A percentile compares a stretch with the other conserved stretches of the same genome.
Conservation (phyloP, 2,113 vertebrate genomes). For the Rhadina sibilatrix region DNA sequence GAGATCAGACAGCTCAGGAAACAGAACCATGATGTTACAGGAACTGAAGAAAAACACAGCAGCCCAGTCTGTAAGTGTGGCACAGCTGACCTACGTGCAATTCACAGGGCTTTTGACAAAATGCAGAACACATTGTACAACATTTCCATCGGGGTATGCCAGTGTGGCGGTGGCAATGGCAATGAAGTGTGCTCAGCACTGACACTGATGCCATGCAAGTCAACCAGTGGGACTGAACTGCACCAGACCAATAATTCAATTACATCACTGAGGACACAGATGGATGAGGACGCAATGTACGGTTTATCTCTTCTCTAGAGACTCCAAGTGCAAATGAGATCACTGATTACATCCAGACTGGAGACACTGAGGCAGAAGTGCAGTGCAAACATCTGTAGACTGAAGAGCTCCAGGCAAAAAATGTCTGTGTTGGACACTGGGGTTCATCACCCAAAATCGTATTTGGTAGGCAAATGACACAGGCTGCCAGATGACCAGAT, state of each 20-base stretch:
- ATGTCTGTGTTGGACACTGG: background rate
- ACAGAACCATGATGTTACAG: background rate
- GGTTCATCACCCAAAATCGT: background rate
- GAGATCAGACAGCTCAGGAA: background rate
- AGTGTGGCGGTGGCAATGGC: background rate
- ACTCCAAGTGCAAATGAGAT: slow-evolving; percentile 32
- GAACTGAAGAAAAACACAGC: background rate
- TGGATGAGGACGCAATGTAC: background rate
- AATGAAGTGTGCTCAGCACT: background rate
- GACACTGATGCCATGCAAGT: background rate
- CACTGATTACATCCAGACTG: slow-evolving; percentile 49
- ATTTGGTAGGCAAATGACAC: background rate
- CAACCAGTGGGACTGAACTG: background rate
- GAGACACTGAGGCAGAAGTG: slow-evolving; percentile 23
- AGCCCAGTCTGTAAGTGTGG: background rate
- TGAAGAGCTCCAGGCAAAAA: background rate
- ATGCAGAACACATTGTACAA: background rate
- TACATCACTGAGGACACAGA: slow-evolving; percentile 11
- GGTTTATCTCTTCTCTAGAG: slow-evolving; percentile 10
- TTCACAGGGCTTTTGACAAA: background rate
- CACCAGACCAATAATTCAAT: background rate
- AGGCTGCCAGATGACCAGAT: background rate
- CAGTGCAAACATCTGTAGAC: background rate
- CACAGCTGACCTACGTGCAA: background rate
- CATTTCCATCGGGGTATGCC: background rate